Conservation (phyloP, 2,113 vertebrate genomes). For the Ceyx melanurus region DNA sequence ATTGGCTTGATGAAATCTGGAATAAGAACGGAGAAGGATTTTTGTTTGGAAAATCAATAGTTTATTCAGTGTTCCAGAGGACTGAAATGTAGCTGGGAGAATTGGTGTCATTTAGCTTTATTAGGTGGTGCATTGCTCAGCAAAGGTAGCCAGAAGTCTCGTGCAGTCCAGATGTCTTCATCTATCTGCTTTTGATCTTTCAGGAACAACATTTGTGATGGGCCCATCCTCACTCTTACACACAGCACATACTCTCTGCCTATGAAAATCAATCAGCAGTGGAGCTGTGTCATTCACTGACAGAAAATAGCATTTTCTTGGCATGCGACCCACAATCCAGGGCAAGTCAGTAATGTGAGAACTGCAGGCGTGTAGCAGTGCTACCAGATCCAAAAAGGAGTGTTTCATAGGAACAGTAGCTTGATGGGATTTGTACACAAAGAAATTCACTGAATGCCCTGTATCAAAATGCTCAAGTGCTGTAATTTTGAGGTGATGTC, state of each 20-base stretch:
- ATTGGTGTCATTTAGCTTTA: neutral
- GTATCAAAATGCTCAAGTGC: neutral
- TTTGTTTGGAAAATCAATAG: constrained; percentile 11
- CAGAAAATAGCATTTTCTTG: constrained; percentile 43
- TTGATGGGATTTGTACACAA: neutral
- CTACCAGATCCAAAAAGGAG: neutral
- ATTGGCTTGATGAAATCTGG: neutral
- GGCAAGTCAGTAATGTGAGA: constrained; percentile 4
- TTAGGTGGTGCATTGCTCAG: neutral
- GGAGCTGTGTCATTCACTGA: constrained; percentile 33
- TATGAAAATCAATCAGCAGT: constrained; percentile 37
- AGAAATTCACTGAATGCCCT: neutral
- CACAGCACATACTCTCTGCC: neutral
- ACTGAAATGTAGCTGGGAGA: neutral
- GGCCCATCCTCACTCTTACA: neutral
- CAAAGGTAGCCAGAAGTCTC: constrained; percentile 2
- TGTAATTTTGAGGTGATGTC: neutral
- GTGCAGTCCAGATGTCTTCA: neutral
- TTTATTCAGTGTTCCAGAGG: neutral
- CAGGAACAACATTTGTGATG: neutral
- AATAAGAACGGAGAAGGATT: neutral
- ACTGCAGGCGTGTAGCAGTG: neutral
- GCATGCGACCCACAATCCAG: neutral
- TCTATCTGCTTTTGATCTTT: constrained; percentile 16
- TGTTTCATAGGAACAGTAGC: neutral